Base-by-base conservation (phyloP, 2,888 invertebrate species). In the Synergus umbraculus region DNA sequence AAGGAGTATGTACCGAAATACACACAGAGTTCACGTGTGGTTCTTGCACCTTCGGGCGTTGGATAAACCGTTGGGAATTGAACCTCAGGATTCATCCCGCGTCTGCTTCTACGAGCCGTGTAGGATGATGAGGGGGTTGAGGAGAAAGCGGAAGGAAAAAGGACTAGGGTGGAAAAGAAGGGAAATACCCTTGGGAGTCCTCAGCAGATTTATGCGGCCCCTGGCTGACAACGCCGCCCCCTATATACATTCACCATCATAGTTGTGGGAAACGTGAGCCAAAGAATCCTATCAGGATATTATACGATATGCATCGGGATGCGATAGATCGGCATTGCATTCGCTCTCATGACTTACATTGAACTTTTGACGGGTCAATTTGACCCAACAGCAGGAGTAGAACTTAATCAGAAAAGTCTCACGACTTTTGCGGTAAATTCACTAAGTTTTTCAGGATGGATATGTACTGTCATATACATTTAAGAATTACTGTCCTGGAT, bases 121-220 rank as follows among this genome's bases (percentile, higher is more conserved):
- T 73, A 81, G 58, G 65, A 77, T 44, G 79, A 65, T 54, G 78
- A 73, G 80, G 78, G 77, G 78, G 79, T 65, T 58, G 76, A 81
- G 81, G 81, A 76, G 67, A 76, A 77, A 60, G 69, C 64, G 69
- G 82, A 80, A 78, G 78, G 78, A 69, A 73, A 78, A 54, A 73
- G 67, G 78, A 76, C 43, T 67, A 78, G 67, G 79, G 80, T 79
- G 81, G 85, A 83, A 85, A 85, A 87, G 89, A 88, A 85, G 89
- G 87, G 89, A 90, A 88, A 91, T 89, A 89, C 91, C 88, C 91
- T 79, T 81, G 91, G 91, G 91, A 91, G 87, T 89, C 89, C 89
- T 90, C 90, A 88, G 90, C 89, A 90, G 91, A 91, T 92, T 92
- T 91, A 91, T 92, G 89, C 87, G 88, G 86, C 87, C 87, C 89